Conservation (phyloP, 2,888 invertebrate genomes). For the Drosophila emarginata region DNA sequence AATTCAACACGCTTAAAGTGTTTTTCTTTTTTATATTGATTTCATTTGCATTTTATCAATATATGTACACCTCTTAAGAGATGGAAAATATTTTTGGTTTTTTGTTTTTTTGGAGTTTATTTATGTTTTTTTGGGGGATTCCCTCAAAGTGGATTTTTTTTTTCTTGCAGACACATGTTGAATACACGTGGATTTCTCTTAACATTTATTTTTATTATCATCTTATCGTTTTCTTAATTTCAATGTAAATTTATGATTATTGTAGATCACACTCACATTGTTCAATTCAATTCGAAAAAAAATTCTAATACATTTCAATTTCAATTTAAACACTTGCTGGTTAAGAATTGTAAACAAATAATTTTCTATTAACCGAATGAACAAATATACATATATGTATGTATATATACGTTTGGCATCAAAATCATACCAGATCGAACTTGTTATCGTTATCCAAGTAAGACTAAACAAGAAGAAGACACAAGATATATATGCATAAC, state of each 20-base stretch:
- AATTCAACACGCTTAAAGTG: slow-evolving; percentile 35
- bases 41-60: slow-evolving; percentile 21
- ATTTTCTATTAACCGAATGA: slow-evolving; percentile 65
- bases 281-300: slow-evolving; percentile 39
- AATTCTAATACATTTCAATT: slow-evolving; percentile 63
- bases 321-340: slow-evolving; percentile 50
- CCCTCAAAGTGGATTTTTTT: slow-evolving; percentile 10
- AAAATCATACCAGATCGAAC: slow-evolving; percentile 72
- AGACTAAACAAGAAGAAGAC: slow-evolving; percentile 16
- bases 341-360: slow-evolving; percentile 68
- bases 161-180: slow-evolving; percentile 9
- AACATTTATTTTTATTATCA: not conserved
- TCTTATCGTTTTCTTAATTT: slow-evolving; percentile 12
- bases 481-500: slow-evolving; percentile 41
- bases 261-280: slow-evolving; percentile 10
- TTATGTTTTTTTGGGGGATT: slow-evolving; percentile 14
- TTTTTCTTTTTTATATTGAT: not conserved
- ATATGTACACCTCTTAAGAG: slow-evolving; percentile 20
- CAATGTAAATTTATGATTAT: slow-evolving; percentile 50
- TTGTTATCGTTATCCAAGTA: slow-evolving; percentile 69
- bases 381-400: not conserved
- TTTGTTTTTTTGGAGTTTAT: slow-evolving; percentile 4
- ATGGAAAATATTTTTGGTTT: slow-evolving; percentile 10
- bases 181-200: slow-evolving; percentile 20
- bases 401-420: slow-evolving; percentile 36